phyloP scores from a whole-genome alignment of 2,888 invertebrate species.

The Phragmatobia fuliginosa region DNA sequence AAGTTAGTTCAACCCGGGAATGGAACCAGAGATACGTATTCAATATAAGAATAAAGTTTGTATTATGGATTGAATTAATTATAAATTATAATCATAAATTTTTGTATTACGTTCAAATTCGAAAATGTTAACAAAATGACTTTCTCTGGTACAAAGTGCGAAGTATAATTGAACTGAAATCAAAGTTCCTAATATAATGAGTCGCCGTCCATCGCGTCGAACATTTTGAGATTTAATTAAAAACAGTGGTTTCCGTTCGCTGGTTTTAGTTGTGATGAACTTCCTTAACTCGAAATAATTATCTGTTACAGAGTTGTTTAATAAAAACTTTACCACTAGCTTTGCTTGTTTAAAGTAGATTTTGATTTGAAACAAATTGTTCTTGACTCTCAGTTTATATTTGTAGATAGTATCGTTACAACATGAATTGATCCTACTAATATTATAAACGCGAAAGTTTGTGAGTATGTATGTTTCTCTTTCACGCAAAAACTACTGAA shows the following conservation, averaged over 20 bases:
- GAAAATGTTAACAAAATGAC: not conserved
- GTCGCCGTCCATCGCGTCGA: conserved; percentile 38
- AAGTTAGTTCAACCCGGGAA: no score
- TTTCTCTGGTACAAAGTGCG: conserved; percentile 6
- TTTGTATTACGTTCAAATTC: not conserved
- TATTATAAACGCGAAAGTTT: no score
- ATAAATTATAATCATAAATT: not conserved
- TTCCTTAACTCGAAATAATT: conserved; percentile 9
- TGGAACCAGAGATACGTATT: no score
- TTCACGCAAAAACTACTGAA: no score
- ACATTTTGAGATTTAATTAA: conserved; percentile 61
- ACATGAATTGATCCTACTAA: not conserved
- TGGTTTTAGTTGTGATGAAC: conserved; percentile 42
- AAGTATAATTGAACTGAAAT: conserved; percentile 53
- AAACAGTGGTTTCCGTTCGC: conserved; percentile 51
- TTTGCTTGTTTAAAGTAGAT: conserved; percentile 8
- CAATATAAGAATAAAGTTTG: not conserved
- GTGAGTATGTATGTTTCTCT: no score
- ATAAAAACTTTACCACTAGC: not conserved
- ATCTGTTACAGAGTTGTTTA: conserved; percentile 1
- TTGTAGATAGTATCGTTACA: not conserved
- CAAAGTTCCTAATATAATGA: conserved; percentile 58
- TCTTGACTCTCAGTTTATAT: not conserved
- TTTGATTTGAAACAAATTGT: not conserved
- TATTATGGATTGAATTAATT: not conserved